phyloP scores from a whole-genome alignment of 92 coral and sea anemone genomes.

The Anthopleura xanthogrammica region DNA sequence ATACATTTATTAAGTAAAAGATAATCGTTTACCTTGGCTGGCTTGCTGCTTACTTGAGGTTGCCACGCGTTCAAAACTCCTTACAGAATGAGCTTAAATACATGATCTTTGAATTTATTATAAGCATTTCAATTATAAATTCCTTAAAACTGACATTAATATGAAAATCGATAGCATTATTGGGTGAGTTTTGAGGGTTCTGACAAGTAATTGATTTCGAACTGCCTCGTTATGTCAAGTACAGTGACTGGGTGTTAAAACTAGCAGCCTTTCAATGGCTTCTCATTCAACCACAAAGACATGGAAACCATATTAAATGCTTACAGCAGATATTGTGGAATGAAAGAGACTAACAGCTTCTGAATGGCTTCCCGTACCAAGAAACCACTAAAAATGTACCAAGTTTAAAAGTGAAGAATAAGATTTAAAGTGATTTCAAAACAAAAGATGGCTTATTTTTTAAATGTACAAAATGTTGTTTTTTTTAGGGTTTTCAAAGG shows the following conservation, averaged over 20 bases:
- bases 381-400: background rate
- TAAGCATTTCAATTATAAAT: background rate
- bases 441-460: background rate
- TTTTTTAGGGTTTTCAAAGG: background rate
- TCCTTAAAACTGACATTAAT: background rate
- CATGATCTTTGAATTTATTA: background rate
- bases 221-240: conserved; percentile 8
- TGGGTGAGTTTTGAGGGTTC: conserved; percentile 7
- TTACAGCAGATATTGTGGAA: background rate
- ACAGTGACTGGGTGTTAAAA: conserved; percentile 15
- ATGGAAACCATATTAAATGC: conserved; percentile 10
- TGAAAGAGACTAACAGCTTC: conserved; percentile 1
- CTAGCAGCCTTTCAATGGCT: conserved; percentile 14
- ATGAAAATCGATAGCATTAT: conserved; percentile 13
- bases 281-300: conserved; percentile 1
- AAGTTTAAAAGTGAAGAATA: background rate
- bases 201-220: conserved; percentile 20
- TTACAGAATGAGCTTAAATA: background rate
- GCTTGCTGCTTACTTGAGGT: background rate
- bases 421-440: background rate
- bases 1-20: no score
- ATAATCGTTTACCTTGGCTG: background rate
- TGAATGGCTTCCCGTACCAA: background rate
- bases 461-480: background rate
- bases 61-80: background rate